A percentile compares a stretch with the other conserved stretches of the same genome.
These are phyloP conservation scores for Merluccius polli DNA, from an alignment of 2,797 vertebrate genomes.

Conservation along the genomic window DNA sequence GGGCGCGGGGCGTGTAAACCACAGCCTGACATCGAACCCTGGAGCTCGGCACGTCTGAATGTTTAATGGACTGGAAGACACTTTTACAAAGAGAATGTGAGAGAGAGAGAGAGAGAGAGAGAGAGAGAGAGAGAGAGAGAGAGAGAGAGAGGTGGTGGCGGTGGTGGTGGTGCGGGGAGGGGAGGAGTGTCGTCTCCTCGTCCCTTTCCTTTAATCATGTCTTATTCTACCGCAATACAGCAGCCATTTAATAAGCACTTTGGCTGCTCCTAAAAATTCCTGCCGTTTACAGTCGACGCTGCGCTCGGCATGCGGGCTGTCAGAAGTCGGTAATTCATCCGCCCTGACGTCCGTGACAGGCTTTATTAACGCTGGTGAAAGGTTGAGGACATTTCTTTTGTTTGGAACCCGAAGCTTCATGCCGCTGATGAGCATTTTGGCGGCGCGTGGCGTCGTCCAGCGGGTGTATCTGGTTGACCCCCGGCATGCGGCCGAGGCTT, in stretches of 20 bases:
- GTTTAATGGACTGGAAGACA: constrained; percentile 64
- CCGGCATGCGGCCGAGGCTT: constrained; percentile 39
- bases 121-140: background rate
- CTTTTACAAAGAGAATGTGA: constrained; percentile 20
- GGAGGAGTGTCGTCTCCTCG: constrained; percentile 9
- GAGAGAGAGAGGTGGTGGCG: background rate
- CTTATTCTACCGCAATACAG: constrained; percentile 72
- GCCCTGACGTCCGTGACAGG: constrained; percentile 46
- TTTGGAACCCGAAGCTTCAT: constrained; percentile 33
- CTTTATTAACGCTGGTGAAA: constrained; percentile 62
- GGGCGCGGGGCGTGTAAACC: constrained; percentile 36
- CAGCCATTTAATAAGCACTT: constrained; percentile 69
- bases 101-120: background rate
- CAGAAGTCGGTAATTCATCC: constrained; percentile 63
- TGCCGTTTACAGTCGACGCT: constrained; percentile 67
- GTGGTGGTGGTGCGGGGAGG: no score
- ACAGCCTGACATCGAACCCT: constrained; percentile 30
- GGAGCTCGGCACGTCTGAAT: constrained; percentile 41
- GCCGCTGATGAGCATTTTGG: constrained; percentile 44
- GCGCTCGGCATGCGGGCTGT: no score
- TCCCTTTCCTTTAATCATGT: constrained; percentile 63
- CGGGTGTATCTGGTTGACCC: constrained; percentile 45
- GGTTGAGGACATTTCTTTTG: constrained; percentile 42
- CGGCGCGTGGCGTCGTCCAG: constrained; percentile 20
- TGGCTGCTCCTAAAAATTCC: constrained; percentile 73